A percentile compares a stretch with the other conserved stretches of the same genome.
Conservation (phyloP, 2,113 vertebrate species). For the Emydocephalus ijimae region DNA sequence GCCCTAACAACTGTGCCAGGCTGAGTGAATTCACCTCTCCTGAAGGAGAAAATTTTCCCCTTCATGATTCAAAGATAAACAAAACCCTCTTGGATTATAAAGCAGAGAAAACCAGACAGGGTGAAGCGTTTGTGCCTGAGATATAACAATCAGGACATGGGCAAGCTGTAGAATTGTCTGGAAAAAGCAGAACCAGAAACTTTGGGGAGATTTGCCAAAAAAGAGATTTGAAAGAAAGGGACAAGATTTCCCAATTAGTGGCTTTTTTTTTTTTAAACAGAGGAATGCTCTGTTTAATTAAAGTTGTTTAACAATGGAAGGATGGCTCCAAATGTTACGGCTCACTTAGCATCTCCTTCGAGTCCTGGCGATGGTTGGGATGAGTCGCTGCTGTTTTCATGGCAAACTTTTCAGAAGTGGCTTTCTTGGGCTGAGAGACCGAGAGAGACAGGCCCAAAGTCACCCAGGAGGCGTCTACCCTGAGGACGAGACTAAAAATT, state of each 20-base stretch:
- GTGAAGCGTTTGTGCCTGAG: neutral
- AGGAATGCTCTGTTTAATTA: neutral
- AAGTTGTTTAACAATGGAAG: neutral
- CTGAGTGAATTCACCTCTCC: neutral
- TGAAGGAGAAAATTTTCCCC: neutral
- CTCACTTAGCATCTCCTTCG: neutral
- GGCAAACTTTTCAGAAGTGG: no score
- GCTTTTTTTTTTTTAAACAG: neutral
- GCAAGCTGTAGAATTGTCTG: neutral
- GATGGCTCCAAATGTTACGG: neutral
- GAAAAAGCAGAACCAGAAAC: neutral
- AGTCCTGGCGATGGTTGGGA: neutral
- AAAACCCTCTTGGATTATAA: neutral
- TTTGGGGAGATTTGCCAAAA: neutral
- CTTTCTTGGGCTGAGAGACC: no score
- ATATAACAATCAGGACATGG: neutral
- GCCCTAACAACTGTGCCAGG: neutral
- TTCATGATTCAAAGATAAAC: neutral
- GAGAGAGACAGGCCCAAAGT: neutral
- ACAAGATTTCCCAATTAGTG: neutral
- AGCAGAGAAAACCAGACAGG: neutral
- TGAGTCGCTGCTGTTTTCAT: neutral
- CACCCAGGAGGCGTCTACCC: no score
- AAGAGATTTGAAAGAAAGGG: neutral
- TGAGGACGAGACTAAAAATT: no score